A percentile compares a stretch with the other conserved stretches of the same genome.
phyloP scores from a whole-genome alignment of 2,113 vertebrate genomes.

The Chrysochloris asiatica region DNA sequence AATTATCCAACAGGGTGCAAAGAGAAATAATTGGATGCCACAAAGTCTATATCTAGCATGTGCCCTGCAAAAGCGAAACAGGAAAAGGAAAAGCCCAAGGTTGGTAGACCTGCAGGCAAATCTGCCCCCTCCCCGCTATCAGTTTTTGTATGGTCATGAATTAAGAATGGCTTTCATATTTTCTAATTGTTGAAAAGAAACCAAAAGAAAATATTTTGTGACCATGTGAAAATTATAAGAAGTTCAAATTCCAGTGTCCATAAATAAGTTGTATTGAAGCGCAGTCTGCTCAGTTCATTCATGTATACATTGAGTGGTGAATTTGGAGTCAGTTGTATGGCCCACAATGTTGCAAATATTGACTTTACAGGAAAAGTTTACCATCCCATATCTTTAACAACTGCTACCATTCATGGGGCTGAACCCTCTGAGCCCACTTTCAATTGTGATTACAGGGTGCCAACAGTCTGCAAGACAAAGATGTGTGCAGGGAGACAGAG shows the following conservation, averaged over 20 bases:
- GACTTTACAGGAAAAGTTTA: not conserved
- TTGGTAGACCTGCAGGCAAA: not conserved
- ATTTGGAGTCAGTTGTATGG: rapidly evolving
- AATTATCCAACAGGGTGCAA: not conserved
- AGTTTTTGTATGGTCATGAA: not conserved
- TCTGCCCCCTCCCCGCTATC: too few species aligned
- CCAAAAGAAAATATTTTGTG: not conserved
- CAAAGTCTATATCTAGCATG: not conserved
- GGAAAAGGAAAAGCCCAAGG: not conserved
- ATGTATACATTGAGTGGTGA: rapidly evolving
- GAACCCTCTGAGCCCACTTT: too few species aligned
- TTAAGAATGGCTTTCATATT: not conserved
- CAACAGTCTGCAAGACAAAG: rapidly evolving
- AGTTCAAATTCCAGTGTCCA: not conserved
- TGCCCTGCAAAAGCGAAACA: not conserved
- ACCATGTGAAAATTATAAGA: not conserved
- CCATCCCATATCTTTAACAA: not conserved
- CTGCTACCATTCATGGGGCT: rapidly evolving
- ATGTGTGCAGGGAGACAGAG: not conserved
- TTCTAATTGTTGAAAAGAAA: not conserved
- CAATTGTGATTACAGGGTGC: rapidly evolving
- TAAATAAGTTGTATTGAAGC: not conserved
- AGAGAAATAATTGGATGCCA: not conserved
- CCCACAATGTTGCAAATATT: too few species aligned
- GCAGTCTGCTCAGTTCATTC: not conserved